Evolutionary conservation across 2,797 vertebrate species (phyloP), one percentile per base, ranked within the genome.

Genomic region (Ambastaia sidthimunki): DNA sequence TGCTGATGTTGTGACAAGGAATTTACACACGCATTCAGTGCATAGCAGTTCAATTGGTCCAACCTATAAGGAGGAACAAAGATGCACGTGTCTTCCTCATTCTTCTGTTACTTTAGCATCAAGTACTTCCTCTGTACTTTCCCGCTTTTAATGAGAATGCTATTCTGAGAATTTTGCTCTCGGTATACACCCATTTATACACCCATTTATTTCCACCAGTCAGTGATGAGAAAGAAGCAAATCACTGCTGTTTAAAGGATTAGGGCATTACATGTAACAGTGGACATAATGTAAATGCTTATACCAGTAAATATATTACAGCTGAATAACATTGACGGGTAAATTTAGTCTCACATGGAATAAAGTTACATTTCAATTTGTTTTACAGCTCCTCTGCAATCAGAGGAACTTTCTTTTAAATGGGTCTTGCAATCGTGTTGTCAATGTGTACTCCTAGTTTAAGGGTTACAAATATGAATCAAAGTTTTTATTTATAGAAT

Each of bases 121-220:
- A 62, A 52, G 21, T 66, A 66, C 41, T 66, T 54, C 10, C 10
- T 67, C 31, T 67, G 50, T 47, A 59, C 37, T 31, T 68, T 47
- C 65, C 19, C 16, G 15, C 4, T 81, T 65, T 76, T 23, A 55
- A 55, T 28, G 44, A 3, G 18, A 65, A 5, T 16, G 37, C 63
- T 9, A 68, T 65, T 72, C 10, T 41, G 34, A 55, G 23, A 52
- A 41, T 19, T 52, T 63, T 4, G 18, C 23, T 55, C 12, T 59
- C 19, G 10, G 3, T 67, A 21, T 65, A 21, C 52, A 41, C 11
- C 19, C 1, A 9, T 52, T 19, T 67, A 21, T 65, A 21, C 52
- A 41, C 11, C 19, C 1, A 9, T 52, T 31, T 6, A 28, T 55
- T 76, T 76, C 34, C 55, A 15, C 3, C 9, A 55, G 19, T 48